Evolutionary conservation across 2,113 vertebrate species (phyloP), one percentile per base, ranked within the genome.

Genomic region (Fulica atra): DNA sequence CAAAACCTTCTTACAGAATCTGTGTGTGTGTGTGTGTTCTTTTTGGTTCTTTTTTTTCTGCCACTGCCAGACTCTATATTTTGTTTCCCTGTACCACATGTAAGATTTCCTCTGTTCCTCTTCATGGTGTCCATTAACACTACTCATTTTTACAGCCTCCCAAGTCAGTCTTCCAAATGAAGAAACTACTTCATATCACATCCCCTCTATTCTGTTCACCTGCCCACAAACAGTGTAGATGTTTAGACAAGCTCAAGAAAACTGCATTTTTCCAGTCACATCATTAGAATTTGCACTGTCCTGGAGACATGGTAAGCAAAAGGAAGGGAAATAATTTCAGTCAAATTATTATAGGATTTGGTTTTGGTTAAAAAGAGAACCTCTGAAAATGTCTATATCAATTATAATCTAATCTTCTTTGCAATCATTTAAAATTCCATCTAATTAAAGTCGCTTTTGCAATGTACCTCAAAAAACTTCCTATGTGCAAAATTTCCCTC

Each of bases 391-490:
- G 5, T 36, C 46, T 59, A 4, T 73, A 87, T 65, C 68, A 72
- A 36, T 29, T 59, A 89, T 42, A 91, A 73, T 74, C 72, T 92
- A 36, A 89, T 82, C 44, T 46, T 60, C 70, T 92, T 66, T 73
- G 66, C 3, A 4, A 69, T 51, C 33, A 81, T 54, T 78, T 69
- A 87, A 73, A 88, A 85, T 60, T 68, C 66, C 84, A 71, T 89
- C 81, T 64, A 81, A 85, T 92, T 92, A 94, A 16, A 20, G 35
- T 33, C 53, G 18, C 59, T 82, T 95, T 86, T 94, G 63, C 54
- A 86, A 86, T 76, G 73, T 60, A 78, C 59, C 78, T 89, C 90
- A 87, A 87, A 92, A 96, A 96, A 92, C 69, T 95, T 92, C 84
- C 64, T 81, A 36, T 81, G 46, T 44, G 79, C 53, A 93, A 83